Percentiles rank a stretch among this genome's conserved stretches.
Evolutionary conservation across 1,140 invertebrate species (phyloP).

Genomic region (Ctenoplectra terminalis): DNA sequence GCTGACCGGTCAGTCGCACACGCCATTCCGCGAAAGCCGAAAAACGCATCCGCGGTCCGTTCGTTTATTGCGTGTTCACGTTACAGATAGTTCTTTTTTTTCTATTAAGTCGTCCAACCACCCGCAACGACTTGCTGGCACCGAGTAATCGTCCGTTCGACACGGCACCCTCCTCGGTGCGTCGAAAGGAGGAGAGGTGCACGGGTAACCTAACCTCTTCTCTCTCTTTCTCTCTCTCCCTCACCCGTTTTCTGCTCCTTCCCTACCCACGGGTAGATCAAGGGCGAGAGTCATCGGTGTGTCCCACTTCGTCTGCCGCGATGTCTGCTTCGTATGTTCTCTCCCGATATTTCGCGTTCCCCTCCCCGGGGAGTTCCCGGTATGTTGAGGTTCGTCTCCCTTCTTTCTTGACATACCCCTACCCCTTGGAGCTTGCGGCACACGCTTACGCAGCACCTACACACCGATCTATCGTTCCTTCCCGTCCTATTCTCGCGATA

Average conservation of each 20-base stretch:
- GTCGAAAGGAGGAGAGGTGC: conserved; percentile 53
- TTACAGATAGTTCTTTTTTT: conserved; percentile 16
- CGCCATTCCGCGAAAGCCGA: conserved; percentile 68
- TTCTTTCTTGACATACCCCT: conserved; percentile 78
- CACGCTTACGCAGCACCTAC: conserved; percentile 61
- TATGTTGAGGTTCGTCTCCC: conserved; percentile 76
- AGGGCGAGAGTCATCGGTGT: conserved; percentile 61
- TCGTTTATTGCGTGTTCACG: conserved; percentile 32
- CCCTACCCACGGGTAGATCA: conserved; percentile 53
- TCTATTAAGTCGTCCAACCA: conserved; percentile 34
- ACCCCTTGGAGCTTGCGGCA: conserved; percentile 54
- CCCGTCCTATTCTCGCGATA: conserved; percentile 65
- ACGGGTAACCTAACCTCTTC: conserved; percentile 69
- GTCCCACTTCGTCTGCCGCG: conserved; percentile 69
- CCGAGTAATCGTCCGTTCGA: conserved; percentile 53
- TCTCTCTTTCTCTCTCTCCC: conserved; percentile 54
- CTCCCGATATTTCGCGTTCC: conserved; percentile 72
- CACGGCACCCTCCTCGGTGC: conserved; percentile 48
- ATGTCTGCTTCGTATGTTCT: conserved; percentile 67
- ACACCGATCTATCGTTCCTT: conserved; percentile 57
- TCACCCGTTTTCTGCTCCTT: conserved; percentile 53
- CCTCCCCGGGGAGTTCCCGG: conserved; percentile 70
- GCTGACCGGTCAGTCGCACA: conserved; percentile 70
- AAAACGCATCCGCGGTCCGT: conserved; percentile 52
- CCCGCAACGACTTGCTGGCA: conserved; percentile 42